These are phyloP conservation scores for Hemicrepidius hirtus DNA, from an alignment of 2,888 invertebrate genomes.

Conservation along the genomic window DNA sequence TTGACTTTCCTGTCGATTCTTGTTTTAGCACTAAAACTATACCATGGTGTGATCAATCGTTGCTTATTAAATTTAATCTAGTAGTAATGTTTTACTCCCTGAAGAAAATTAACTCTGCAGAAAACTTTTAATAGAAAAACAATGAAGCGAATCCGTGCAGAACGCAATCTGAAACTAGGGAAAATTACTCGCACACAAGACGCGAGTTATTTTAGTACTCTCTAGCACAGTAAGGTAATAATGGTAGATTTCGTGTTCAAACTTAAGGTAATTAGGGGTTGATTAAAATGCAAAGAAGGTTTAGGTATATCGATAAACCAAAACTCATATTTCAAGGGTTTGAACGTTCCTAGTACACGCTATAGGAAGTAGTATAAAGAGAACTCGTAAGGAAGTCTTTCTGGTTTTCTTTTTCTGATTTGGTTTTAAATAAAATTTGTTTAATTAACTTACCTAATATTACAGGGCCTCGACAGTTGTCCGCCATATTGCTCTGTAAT, in stretches of 20 bases:
- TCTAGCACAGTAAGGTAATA: too few relatives aligned
- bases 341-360: background rate
- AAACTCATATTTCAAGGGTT: background rate
- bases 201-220: background rate
- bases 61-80: too few relatives aligned
- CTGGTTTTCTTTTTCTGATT: too few relatives aligned
- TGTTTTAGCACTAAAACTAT: too few relatives aligned
- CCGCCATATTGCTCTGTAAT: conserved; percentile 71
- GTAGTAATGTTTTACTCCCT: too few relatives aligned
- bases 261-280: conserved; percentile 67
- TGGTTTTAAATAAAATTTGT: background rate
- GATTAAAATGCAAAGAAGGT: conserved; percentile 11
- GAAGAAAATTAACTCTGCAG: too few relatives aligned
- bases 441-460: conserved; percentile 64
- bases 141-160: background rate
- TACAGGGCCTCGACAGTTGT: conserved; percentile 68
- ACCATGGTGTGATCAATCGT: too few relatives aligned
- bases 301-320: background rate
- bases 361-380: too few relatives aligned
- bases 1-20: too few relatives aligned
- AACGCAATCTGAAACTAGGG: conserved; percentile 62
- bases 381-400: too few relatives aligned
- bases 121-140: background rate
- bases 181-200: background rate
- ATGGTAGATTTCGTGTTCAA: conserved; percentile 72